Evolutionary conservation across 2,888 invertebrate genomes (phyloP), one percentile per base, ranked within the genome.

Genomic region (Phaonia tiefii): DNA sequence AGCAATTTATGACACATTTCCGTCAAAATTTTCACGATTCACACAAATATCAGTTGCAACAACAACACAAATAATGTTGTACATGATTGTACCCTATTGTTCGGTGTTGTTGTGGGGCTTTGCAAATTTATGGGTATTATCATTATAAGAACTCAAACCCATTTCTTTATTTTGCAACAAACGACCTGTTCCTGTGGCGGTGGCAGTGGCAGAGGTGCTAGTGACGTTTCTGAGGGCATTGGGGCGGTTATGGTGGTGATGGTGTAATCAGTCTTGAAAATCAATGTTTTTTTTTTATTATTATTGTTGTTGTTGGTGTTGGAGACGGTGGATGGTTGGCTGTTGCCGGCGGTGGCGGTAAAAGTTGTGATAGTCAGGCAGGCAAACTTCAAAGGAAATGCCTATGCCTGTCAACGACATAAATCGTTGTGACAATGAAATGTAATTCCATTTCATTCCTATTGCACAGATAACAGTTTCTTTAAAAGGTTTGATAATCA

Each of bases 1-100:
- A 84, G 86, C 87, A 89, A 89, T 89, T 90, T 90, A 89, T 89
- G 89, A 89, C 88, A 88, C 85, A 85, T 87, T 89, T 90, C 88
- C 89, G 88, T 89, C 89, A 88, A 90, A 87, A 82, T 85, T 86
- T 86, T 84, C 86, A 73, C 80, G 78, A 78, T 81, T 81, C 78
- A 81, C 75, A 81, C 81, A 81, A 80, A 80, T 80, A 75, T 74
- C 60, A 75, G 65, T 69, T 67, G 42, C 60, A 73, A 67, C 73
- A 81, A 73, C 81, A 81, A 82, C 72, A 65, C 65, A 20, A 26
- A 63, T 25, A 75, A 74, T 63, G 20, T 46, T 49, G 20, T 20
- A 15, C 7, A 2, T 49, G 15, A 39, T 60, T 60, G 60, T 11
- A 37, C 65, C 73, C 73, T 74, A 31, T 31, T 60, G 60, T 39